phyloP scores from a whole-genome alignment of 2,113 vertebrate genomes.

The Corythaeola cristata region DNA sequence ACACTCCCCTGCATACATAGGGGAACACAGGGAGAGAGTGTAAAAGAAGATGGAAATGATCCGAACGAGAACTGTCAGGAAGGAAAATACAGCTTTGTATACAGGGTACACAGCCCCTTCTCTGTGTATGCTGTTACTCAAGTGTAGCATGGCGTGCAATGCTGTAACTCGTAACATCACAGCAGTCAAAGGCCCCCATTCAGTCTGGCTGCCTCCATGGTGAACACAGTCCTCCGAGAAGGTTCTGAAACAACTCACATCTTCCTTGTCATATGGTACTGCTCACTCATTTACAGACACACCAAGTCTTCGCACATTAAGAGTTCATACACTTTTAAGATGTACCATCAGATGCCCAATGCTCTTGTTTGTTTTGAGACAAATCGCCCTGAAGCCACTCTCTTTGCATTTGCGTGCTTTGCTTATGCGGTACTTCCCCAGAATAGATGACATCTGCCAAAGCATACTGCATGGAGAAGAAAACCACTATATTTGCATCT shows the following conservation, averaged over 20 bases:
- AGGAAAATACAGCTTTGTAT: background rate
- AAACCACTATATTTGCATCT: background rate
- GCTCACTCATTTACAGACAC: background rate
- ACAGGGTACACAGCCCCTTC: background rate
- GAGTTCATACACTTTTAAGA: background rate
- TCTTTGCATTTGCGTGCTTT: background rate
- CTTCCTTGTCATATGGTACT: background rate
- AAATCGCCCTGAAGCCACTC: background rate
- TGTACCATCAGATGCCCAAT: background rate
- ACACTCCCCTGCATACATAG: rapidly evolving
- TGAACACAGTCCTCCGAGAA: background rate
- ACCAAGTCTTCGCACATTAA: background rate
- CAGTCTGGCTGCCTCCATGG: background rate
- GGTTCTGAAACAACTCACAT: background rate
- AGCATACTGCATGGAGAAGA: background rate
- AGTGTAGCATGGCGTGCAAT: background rate
- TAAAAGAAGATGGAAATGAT: background rate
- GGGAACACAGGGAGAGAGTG: rapidly evolving
- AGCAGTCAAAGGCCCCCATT: background rate
- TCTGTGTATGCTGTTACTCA: background rate
- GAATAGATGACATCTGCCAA: background rate
- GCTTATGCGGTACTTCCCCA: background rate
- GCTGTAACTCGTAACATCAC: background rate
- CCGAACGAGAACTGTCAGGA: background rate
- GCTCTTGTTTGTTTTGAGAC: background rate